Conservation (phyloP, 2,113 vertebrate genomes). For the Oreochromis aureus region DNA sequence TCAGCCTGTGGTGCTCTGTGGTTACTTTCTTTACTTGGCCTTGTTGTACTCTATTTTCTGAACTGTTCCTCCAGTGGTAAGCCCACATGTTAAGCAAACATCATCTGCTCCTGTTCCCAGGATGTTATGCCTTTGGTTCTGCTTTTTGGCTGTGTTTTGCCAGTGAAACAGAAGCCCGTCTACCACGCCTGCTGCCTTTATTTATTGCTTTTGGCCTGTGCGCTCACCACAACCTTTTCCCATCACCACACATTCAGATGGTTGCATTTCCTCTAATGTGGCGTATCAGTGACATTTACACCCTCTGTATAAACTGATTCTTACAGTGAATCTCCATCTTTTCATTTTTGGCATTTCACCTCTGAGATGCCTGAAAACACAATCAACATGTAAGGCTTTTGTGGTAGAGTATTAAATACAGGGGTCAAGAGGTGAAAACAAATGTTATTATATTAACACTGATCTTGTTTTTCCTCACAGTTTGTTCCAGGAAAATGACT, state of each 20-base stretch:
- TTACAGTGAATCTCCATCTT: background rate
- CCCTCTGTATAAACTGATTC: constrained; percentile 39
- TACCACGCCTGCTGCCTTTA: constrained; percentile 62
- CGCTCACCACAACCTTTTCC: background rate
- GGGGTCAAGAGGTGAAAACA: background rate
- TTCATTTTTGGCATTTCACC: background rate
- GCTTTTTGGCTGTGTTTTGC: constrained; percentile 78
- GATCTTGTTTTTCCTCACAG: background rate
- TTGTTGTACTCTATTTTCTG: background rate
- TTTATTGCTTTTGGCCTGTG: background rate
- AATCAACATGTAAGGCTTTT: background rate
- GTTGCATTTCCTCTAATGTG: constrained; percentile 80
- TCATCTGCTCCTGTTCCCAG: constrained; percentile 30
- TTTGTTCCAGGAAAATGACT: background rate
- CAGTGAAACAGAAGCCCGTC: constrained; percentile 75
- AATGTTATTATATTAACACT: background rate
- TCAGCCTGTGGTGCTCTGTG: background rate
- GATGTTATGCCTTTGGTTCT: background rate
- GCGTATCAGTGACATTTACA: constrained; percentile 82
- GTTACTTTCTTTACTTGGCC: background rate
- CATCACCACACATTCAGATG: constrained; percentile 47
- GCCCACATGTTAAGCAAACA: background rate
- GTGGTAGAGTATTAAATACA: background rate
- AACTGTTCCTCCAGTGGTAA: background rate
- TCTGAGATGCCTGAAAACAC: background rate